These are phyloP conservation scores for Rhynchonema sp. DNA, from an alignment of 2,888 invertebrate genomes.

Conservation along the genomic window DNA sequence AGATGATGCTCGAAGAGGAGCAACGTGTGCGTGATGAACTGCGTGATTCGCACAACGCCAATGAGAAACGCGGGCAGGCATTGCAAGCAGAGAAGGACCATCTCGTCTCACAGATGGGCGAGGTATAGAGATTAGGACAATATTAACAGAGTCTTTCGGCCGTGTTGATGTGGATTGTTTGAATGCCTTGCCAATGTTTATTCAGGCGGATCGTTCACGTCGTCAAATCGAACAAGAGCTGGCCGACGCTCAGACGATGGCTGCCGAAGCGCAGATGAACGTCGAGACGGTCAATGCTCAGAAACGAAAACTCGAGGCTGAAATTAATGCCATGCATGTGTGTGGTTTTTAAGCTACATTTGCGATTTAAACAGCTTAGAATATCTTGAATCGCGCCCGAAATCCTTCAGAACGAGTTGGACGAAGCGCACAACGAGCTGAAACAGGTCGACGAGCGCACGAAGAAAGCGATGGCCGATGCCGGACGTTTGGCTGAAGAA, in stretches of 20 bases:
- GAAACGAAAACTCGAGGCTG: slow-evolving; percentile 96
- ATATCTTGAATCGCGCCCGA: not conserved
- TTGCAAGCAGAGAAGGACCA: slow-evolving; percentile 96
- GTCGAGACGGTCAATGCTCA: slow-evolving; percentile 77
- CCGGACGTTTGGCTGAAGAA: slow-evolving; percentile 89
- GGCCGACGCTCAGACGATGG: slow-evolving; percentile 91
- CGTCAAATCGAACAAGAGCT: slow-evolving; percentile 93
- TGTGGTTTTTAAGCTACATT: slow-evolving; percentile 15
- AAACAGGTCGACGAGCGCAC: slow-evolving; percentile 97
- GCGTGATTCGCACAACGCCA: slow-evolving; percentile 87
- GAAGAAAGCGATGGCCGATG: slow-evolving; percentile 95
- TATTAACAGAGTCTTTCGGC: too few relatives aligned
- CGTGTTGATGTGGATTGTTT: too few relatives aligned
- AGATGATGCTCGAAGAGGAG: slow-evolving; percentile 67
- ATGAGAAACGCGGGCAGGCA: slow-evolving; percentile 89
- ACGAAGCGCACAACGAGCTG: slow-evolving; percentile 90
- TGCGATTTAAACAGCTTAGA: too few relatives aligned
- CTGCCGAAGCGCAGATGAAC: slow-evolving; percentile 76
- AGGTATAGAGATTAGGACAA: too few relatives aligned
- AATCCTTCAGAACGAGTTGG: slow-evolving; percentile 58
- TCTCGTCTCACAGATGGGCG: slow-evolving; percentile 54
- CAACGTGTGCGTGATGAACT: slow-evolving; percentile 91
- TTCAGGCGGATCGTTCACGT: slow-evolving; percentile 92
- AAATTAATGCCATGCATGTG: slow-evolving; percentile 81
- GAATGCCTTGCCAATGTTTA: too few relatives aligned